Conservation (phyloP, 2,888 invertebrate genomes). For the Mythimna albipuncta region DNA sequence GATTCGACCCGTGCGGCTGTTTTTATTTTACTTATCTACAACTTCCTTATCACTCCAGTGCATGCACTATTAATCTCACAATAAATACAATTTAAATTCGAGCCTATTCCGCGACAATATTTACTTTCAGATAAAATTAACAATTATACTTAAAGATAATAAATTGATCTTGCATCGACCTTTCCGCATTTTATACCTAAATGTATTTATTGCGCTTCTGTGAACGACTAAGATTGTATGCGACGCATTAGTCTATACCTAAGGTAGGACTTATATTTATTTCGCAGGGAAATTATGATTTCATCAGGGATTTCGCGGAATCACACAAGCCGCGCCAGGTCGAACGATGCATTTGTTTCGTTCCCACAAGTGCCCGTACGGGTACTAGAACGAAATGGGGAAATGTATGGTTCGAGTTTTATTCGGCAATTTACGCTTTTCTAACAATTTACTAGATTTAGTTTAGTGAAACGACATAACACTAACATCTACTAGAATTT, state of each 20-base stretch:
- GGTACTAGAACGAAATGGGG: no score
- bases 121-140: slow-evolving; percentile 32
- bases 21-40: background rate
- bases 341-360: no score
- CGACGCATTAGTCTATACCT: background rate
- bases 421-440: no score
- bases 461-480: no score
- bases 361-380: no score
- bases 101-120: slow-evolving; percentile 41
- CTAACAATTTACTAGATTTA: no score
- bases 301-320: no score
- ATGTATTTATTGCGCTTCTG: slow-evolving; percentile 37
- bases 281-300: no score
- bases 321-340: no score
- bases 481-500: no score
- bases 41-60: background rate
- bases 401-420: no score
- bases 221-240: slow-evolving; percentile 1
- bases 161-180: slow-evolving; percentile 51
- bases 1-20: no score
- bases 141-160: slow-evolving; percentile 29
- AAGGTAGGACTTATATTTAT: background rate
- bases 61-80: slow-evolving; percentile 28
- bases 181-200: slow-evolving; percentile 35
- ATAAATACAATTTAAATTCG: slow-evolving; percentile 5